Evolutionary conservation across 2,113 vertebrate species (phyloP), one percentile per base, ranked within the genome.

Genomic region (Ammodramus savannarum): DNA sequence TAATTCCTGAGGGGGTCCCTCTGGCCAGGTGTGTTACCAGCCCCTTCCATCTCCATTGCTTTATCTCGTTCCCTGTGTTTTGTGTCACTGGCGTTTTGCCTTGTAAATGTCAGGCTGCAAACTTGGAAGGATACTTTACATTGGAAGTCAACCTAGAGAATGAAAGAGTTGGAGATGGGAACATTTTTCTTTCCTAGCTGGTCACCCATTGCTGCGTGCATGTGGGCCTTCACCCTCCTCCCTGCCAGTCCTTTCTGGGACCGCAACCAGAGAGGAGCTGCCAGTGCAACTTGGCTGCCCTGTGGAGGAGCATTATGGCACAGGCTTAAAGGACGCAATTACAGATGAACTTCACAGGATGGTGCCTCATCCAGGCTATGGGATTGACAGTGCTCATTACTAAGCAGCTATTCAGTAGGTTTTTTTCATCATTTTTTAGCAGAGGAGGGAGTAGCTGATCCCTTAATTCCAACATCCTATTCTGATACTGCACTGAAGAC

Each of bases 401-500:
- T 76, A 69, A 89, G 77, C 58, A 67, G 54, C 58, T 76, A 29
- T 73, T 89, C 78, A 39, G 58, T 61, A 68, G 41, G 36, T 87
- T 65, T 87, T 83, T 62, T 87, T 91, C 62, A 66, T 83, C 10
- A 26, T 76, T 85, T 90, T 91, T 59, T 75, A 87, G 48, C 3
- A 8, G 71, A 16, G 23, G 19, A 93, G 63, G 82, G 82, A 95
- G 82, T 66, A 85, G 67, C 46, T 76, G 87, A 91, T 95, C 85
- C 67, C 87, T 93, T 95, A 96, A 94, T 94, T 94, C 71, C 85
- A 93, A 82, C 71, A 85, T 82, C 67, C 71, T 83, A 49, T 85
- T 96, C 63, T 85, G 75, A 74, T 55, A 55, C 54, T 43, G 39
- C 34, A 58, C 74, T 79, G 63, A 91, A 93, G 89, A 69, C 59